Evolutionary conservation across 2,888 invertebrate species (phyloP).

Genomic region (Lissonota sp.): DNA sequence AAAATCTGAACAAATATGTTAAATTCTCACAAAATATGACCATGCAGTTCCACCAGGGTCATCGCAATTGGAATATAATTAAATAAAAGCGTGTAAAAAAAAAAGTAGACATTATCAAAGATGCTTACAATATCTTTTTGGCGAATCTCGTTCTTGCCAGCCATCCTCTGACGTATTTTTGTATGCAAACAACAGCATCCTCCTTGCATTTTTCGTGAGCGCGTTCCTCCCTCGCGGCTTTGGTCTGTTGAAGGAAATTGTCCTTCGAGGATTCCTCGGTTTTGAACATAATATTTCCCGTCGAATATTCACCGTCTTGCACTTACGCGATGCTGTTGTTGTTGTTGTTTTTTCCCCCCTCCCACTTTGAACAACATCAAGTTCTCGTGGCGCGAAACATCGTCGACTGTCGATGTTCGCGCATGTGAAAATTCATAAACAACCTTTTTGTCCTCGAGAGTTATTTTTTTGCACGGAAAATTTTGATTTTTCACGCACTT

Average conservation of each 20-base stretch:
- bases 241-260: slow-evolving; percentile 94
- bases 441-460: slow-evolving; percentile 13
- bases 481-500: slow-evolving; percentile 36
- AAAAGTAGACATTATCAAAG: too few species aligned
- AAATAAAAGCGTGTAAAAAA: too few species aligned
- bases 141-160: slow-evolving; percentile 88
- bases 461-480: slow-evolving; percentile 26
- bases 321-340: background rate
- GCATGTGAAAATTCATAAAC: slow-evolving; percentile 38
- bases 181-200: slow-evolving; percentile 89
- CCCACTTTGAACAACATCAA: background rate
- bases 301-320: background rate
- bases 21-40: too few species aligned
- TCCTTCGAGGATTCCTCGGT: slow-evolving; percentile 89
- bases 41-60: too few species aligned
- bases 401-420: slow-evolving; percentile 71
- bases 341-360: background rate
- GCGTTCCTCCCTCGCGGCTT: slow-evolving; percentile 95
- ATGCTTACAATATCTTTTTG: slow-evolving; percentile 89
- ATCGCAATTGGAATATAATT: too few species aligned
- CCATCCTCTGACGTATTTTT: slow-evolving; percentile 91
- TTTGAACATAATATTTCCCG: slow-evolving; percentile 85
- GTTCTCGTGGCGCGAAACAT: slow-evolving; percentile 67
- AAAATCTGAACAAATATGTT: too few species aligned
- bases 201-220: slow-evolving; percentile 93